Conservation (phyloP, 2,888 invertebrate species). For the Melanotus villosus region DNA sequence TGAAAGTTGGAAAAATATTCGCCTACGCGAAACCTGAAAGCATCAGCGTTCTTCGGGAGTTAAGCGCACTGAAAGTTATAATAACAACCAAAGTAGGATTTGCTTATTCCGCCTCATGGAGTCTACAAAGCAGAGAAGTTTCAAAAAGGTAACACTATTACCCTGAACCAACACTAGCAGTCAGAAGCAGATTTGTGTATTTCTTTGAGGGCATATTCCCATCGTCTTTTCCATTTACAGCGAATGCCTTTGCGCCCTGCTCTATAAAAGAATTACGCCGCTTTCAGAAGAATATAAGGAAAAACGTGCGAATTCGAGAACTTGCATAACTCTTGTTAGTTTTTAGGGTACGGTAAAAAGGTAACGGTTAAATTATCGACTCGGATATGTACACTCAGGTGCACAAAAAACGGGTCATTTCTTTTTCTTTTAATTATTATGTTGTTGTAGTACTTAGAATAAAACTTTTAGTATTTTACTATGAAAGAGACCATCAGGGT, state of each 20-base stretch:
- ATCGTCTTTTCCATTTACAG: slow-evolving; percentile 43
- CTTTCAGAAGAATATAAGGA: slow-evolving; percentile 29
- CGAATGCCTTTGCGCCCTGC: slow-evolving; percentile 37
- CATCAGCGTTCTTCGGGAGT: slow-evolving; percentile 39
- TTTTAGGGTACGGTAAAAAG: slow-evolving; percentile 1
- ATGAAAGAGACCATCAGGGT: too few relatives aligned
- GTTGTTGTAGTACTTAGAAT: too few relatives aligned
- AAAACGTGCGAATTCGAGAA: slow-evolving; percentile 15
- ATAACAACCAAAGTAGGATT: slow-evolving; percentile 51
- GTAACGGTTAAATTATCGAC: background rate
- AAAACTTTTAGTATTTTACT: too few relatives aligned
- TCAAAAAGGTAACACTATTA: slow-evolving; percentile 44
- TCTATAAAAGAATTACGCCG: slow-evolving; percentile 39
- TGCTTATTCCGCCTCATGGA: slow-evolving; percentile 51
- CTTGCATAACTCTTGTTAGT: slow-evolving; percentile 7
- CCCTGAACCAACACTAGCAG: slow-evolving; percentile 42
- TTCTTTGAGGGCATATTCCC: slow-evolving; percentile 43
- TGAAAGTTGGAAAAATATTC: slow-evolving; percentile 37
- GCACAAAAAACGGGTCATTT: too few relatives aligned
- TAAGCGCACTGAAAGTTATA: slow-evolving; percentile 48
- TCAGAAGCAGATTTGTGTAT: slow-evolving; percentile 43
- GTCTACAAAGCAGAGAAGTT: slow-evolving; percentile 39
- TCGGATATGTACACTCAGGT: background rate
- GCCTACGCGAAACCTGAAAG: slow-evolving; percentile 34
- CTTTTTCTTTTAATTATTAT: too few relatives aligned